phyloP scores from a whole-genome alignment of 2,113 vertebrate species.

The Syngnathus typhle region DNA sequence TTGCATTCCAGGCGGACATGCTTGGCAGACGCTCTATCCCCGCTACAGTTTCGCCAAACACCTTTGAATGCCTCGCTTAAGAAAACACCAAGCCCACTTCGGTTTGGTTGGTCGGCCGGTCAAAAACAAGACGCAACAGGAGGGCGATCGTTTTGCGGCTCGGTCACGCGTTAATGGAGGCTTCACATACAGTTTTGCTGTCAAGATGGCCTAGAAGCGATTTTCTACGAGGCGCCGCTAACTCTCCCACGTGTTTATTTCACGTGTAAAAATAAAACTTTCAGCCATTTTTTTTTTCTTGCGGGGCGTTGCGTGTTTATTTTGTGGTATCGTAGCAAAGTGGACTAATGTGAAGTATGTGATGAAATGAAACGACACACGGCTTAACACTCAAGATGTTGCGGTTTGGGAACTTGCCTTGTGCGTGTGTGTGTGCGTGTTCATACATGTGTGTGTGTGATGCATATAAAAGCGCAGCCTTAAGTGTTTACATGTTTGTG shows the following conservation, averaged over 20 bases:
- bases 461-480: neutral
- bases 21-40: conserved; percentile 48
- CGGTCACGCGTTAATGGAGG: conserved; percentile 19
- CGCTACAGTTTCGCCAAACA: conserved; percentile 44
- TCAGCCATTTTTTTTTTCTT: conserved; percentile 33
- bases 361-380: conserved; percentile 61
- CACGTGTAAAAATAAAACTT: conserved; percentile 42
- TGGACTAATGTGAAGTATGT: conserved; percentile 53
- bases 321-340: conserved; percentile 49
- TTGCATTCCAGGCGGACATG: conserved; percentile 57
- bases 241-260: conserved; percentile 29
- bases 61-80: conserved; percentile 47
- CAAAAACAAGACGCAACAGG: conserved; percentile 56
- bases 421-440: conserved; percentile 35
- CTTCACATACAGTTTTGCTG: neutral
- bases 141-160: conserved; percentile 34
- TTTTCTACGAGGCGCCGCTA: conserved; percentile 21
- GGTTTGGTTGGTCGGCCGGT: neutral
- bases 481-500: conserved; percentile 20
- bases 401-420: conserved; percentile 40
- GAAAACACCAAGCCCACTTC: conserved; percentile 46
- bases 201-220: conserved; percentile 11
- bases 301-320: conserved; percentile 35
- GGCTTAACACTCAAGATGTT: conserved; percentile 53
- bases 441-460: neutral